phyloP scores from a whole-genome alignment of 1,140 invertebrate genomes.

The Sesamia nonagrioides region DNA sequence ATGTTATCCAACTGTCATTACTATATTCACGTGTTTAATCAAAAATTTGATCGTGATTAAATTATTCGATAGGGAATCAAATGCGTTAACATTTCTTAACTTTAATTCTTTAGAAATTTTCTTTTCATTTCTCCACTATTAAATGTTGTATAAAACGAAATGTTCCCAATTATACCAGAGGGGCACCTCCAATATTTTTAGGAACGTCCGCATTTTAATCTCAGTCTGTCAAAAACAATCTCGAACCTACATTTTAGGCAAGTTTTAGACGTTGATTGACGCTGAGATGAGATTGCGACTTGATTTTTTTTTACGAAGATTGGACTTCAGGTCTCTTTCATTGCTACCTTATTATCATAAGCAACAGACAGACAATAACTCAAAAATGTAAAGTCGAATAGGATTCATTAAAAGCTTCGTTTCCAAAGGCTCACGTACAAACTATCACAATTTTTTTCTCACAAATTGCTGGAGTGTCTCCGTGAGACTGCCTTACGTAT shows the following conservation, averaged over 20 bases:
- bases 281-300: too few species aligned
- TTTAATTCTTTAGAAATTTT: too few species aligned
- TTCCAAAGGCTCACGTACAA: constrained; percentile 30
- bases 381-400: not conserved
- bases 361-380: constrained; percentile 8
- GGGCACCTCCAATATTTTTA: too few species aligned
- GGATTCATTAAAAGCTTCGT: constrained; percentile 14
- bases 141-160: not conserved
- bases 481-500: constrained; percentile 14
- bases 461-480: constrained; percentile 33
- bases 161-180: not conserved
- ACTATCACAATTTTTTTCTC: constrained; percentile 49
- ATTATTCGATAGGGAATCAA: too few species aligned
- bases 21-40: too few species aligned
- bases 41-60: too few species aligned
- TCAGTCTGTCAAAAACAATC: too few species aligned
- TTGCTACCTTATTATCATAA: not conserved
- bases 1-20: not conserved
- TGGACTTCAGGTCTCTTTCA: not conserved
- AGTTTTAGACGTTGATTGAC: too few species aligned
- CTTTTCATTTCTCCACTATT: not conserved
- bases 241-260: too few species aligned
- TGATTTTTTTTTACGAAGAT: too few species aligned
- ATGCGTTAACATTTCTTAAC: too few species aligned
- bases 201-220: too few species aligned